Conservation (phyloP, 64 coral and sea anemone species). For the Montipora cactus region DNA sequence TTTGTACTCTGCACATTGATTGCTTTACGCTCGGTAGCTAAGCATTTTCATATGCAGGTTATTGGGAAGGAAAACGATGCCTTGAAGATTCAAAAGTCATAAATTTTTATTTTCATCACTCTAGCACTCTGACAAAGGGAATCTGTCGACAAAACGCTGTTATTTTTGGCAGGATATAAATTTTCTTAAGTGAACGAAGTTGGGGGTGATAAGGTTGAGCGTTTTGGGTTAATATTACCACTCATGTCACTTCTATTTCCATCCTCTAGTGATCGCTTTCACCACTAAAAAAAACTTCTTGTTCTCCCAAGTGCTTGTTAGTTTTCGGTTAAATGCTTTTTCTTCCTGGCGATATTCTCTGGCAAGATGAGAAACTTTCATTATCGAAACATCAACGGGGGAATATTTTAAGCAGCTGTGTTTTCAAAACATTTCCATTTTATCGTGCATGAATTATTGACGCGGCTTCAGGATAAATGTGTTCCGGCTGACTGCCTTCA, state of each 20-base stretch:
- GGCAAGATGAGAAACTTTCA: slow-evolving; percentile 44
- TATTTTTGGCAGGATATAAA: slow-evolving; percentile 53
- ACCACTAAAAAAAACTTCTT: slow-evolving; percentile 67
- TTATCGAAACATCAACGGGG: slow-evolving; percentile 84
- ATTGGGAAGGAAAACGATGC: slow-evolving; percentile 33
- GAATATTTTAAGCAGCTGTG: slow-evolving; percentile 91
- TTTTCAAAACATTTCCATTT: slow-evolving; percentile 98
- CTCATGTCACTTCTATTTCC: slow-evolving; percentile 16
- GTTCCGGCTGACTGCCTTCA: slow-evolving; percentile 88
- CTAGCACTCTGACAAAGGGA: slow-evolving; percentile 53
- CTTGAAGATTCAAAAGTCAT: slow-evolving; percentile 21
- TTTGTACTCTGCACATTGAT: slow-evolving; percentile 8
- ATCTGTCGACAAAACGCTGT: slow-evolving; percentile 56
- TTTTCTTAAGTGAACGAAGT: slow-evolving; percentile 49
- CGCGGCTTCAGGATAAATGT: slow-evolving; percentile 72
- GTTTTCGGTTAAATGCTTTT: slow-evolving; percentile 40
- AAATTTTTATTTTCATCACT: slow-evolving; percentile 29
- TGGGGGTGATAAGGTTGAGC: slow-evolving; percentile 10
- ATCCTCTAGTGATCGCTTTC: slow-evolving; percentile 38
- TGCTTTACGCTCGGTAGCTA: not conserved
- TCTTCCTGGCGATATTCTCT: slow-evolving; percentile 3
- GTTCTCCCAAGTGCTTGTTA: slow-evolving; percentile 29
- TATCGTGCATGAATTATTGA: slow-evolving; percentile 95
- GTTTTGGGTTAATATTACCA: slow-evolving; percentile 15
- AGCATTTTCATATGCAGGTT: slow-evolving; percentile 23